Evolutionary conservation across 2,797 vertebrate genomes (phyloP).

Genomic region (Agapornis canus): DNA sequence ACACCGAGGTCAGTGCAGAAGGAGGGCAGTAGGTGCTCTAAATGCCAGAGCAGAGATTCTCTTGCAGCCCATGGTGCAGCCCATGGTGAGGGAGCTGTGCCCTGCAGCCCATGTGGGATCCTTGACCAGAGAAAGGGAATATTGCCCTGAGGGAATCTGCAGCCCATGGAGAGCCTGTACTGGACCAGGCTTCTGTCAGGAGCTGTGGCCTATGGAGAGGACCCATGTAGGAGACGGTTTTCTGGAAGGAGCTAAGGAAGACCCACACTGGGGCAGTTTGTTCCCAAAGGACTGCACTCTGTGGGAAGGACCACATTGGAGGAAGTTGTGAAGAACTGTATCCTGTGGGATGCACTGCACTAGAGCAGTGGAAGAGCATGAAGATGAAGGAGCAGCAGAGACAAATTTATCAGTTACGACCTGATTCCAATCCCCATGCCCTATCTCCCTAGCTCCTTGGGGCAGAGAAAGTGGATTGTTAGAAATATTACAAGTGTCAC

Average conservation of each 20-base stretch:
- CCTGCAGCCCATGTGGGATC: neutral
- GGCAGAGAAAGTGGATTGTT: neutral
- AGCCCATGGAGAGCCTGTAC: neutral
- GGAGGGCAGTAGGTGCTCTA: neutral
- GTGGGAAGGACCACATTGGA: neutral
- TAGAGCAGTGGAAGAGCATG: neutral
- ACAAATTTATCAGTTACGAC: neutral
- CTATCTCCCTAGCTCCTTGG: neutral
- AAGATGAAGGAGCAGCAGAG: neutral
- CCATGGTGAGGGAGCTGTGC: rapidly evolving
- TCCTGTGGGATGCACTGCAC: neutral
- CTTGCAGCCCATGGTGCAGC: neutral
- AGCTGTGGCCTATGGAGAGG: neutral
- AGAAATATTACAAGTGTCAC: neutral
- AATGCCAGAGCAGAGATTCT: rapidly evolving
- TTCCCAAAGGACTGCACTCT: neutral
- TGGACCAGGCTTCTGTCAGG: neutral
- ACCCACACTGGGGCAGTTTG: neutral
- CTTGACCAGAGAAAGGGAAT: neutral
- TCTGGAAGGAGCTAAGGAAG: neutral
- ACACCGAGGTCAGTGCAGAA: neutral
- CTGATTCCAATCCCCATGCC: neutral
- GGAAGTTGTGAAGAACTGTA: neutral
- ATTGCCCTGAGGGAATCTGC: neutral
- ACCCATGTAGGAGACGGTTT: neutral